Evolutionary conservation across 2,113 vertebrate genomes (phyloP), one percentile per base, ranked within the genome.

Genomic region (Etheostoma cragini): DNA sequence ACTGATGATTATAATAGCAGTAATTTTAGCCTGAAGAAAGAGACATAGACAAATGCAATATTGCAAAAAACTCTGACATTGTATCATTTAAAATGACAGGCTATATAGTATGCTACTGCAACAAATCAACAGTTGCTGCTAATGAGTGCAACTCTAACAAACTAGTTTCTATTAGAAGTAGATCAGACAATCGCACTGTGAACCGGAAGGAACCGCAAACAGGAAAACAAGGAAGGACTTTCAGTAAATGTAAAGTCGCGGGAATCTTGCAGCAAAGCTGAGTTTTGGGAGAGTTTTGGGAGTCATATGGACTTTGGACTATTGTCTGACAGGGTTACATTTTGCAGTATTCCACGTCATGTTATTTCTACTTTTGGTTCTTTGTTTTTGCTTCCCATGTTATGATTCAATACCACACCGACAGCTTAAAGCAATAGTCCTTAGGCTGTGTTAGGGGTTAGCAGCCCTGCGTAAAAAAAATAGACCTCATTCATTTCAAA

Each of bases 351-450:
- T 35, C 47, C 19, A 30, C 38, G 2, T 42, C 10, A 42, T 42
- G 38, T 69, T 4, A 57, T 81, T 85, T 88, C 71, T 88, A 88
- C 84, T 81, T 88, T 86, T 79, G 60, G 52, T 72, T 73, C 47
- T 64, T 80, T 70, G 72, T 38, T 24, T 82, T 54, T 76, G 35
- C 38, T 64, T 71, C 82, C 15, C 3, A 38, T 17, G 74, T 49
- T 63, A 65, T 83, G 53, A 68, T 68, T 52, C 35, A 16, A 7
- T 8, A 49, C 8, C 35, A 50, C 33, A 42, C 17, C 7, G 1
- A 66, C 26, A 78, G 52, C 76, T 62, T 72, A 47, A 57, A 70
- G 42, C 35, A 69, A 24, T 11, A 53, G 19, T 26, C 24, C 22
- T 33, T 2, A 17, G 50, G 13, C 0, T 8, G 0, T 46, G 26